Evolutionary conservation across 2,113 vertebrate genomes (phyloP), one percentile per base, ranked within the genome.

Genomic region (Canis aureus): DNA sequence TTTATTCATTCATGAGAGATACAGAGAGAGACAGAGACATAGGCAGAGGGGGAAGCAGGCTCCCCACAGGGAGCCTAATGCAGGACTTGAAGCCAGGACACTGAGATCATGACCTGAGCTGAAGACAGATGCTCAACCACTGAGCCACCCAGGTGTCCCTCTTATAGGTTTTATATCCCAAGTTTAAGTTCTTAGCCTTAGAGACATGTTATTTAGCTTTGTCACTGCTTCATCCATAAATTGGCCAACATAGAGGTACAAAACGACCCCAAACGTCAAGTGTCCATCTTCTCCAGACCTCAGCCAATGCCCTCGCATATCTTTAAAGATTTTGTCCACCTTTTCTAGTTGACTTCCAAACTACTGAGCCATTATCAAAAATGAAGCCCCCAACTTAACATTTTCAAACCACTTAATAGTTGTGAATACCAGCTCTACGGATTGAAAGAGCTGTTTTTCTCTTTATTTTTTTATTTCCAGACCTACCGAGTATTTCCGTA

Each of bases 291-390:
- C 23, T 78, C 23, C 12, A 29, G 38, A 60, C 62, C 32, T 6
- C 59, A 51, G 71, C 60, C 79, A 27, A 1, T 1, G 15, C 22
- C 51, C 8, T 2, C 0, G 27, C 59, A 11, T 5, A 27, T 1
- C 4, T 15, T 67, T 49, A 38, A 84, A 51, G 49, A 49, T 20
- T 49, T 5, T 13, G 7, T 35, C 67, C 16, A 78, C 27, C 22
- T 35, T 84, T n/a, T 11, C 5, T 0, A 11, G 59, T 25, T n/a
- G 59, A n/a, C 51, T 16, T 51, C n/a, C n/a, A 15, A 38, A 38
- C 19, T 4, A 2, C 55, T 38, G 13, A n/a, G n/a, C 79, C 32
- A 9, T 23, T 32, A 12, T 55, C 55, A 64, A 67, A 43, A 83
- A 23, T 2, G 49, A 38, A 49, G 80, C 51, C 67, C 8, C 51